Base-by-base conservation (phyloP, 2,113 vertebrate species). In the Corvus cornix region DNA sequence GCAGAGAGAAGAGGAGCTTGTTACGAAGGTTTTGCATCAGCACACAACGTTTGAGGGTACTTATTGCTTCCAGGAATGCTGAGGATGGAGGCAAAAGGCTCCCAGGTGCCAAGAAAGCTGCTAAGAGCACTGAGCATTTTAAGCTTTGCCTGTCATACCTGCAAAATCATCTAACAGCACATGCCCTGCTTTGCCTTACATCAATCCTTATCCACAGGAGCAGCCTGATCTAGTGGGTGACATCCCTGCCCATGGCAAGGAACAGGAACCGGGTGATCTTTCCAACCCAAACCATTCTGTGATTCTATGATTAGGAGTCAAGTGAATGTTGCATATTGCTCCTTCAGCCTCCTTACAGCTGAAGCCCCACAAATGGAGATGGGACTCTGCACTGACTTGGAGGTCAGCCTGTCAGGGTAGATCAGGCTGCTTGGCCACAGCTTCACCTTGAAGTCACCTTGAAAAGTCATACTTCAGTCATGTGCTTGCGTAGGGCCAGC, bases 401-500 rank as follows among this genome's bases (percentile, higher is more conserved):
- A 72, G 53, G 26, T 76, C 41, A 58, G 33, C 46, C 46, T 70
- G 11, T 49, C 9, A 33, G 49, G 49, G 17, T 39, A 37, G 21
- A 39, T 76, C 33, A 31, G 35, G 20, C 60, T 69, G 28, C 62
- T 85, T 52, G 48, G 48, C 66, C 30, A 55, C 18, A 43, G 53
- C 70, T 76, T 73, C 51, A 58, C 79, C 55, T 73, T 68, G 41
- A 70, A 90, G 14, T 62, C n/a, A 73, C 68, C 83, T 92, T 92
- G 76, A 43, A 70, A 90, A 85, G 9, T 59, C 5, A 2, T 13
- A 4, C 74, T 92, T 95, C 63, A 7, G 2, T 37, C 5, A 2
- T 0, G 0, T 66, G 20, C 72, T 69, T 5, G 0, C 0, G 0
- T 27, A 48, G 63, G 55, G 39, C 60, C 76, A 87, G 21, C 0